Conservation (phyloP, 2,888 invertebrate species). For the Dicyrtoma fusca region DNA sequence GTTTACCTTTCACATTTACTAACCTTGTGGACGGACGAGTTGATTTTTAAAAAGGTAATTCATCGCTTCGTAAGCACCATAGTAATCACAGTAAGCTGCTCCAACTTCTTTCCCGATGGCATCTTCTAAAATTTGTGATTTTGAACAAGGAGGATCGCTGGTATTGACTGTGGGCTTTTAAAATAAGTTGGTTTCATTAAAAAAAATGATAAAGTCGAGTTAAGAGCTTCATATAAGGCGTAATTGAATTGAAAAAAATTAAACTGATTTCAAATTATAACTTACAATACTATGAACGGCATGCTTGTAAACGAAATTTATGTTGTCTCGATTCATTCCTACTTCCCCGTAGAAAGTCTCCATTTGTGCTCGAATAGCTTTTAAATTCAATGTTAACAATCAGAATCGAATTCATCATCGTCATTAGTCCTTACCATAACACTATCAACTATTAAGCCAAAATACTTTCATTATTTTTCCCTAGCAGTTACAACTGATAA, state of each 20-base stretch:
- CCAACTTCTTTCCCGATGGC: background rate
- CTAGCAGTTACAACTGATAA: too few species aligned
- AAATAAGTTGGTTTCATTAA: too few species aligned
- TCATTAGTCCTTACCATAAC: too few species aligned
- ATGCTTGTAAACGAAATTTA: background rate
- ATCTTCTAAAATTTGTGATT: background rate
- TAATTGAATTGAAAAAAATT: background rate
- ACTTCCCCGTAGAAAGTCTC: slow-evolving; percentile 6
- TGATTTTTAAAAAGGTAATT: slow-evolving; percentile 9
- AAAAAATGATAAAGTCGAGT: too few species aligned
- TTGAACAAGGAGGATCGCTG: background rate
- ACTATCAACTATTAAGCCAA: too few species aligned
- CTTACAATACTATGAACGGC: slow-evolving; percentile 11
- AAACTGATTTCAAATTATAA: too few species aligned
- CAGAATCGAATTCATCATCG: too few species aligned
- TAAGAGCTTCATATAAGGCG: background rate
- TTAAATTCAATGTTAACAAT: too few species aligned
- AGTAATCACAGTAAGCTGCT: slow-evolving; percentile 26
- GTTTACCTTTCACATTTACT: too few species aligned
- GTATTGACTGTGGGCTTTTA: slow-evolving; percentile 4
- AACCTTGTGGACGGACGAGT: background rate
- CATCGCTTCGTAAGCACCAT: slow-evolving; percentile 31
- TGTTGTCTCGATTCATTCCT: slow-evolving; percentile 16
- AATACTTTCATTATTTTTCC: too few species aligned
- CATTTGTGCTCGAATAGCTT: background rate